phyloP scores from a whole-genome alignment of 2,797 vertebrate species.

The Melanotaenia nigrans region DNA sequence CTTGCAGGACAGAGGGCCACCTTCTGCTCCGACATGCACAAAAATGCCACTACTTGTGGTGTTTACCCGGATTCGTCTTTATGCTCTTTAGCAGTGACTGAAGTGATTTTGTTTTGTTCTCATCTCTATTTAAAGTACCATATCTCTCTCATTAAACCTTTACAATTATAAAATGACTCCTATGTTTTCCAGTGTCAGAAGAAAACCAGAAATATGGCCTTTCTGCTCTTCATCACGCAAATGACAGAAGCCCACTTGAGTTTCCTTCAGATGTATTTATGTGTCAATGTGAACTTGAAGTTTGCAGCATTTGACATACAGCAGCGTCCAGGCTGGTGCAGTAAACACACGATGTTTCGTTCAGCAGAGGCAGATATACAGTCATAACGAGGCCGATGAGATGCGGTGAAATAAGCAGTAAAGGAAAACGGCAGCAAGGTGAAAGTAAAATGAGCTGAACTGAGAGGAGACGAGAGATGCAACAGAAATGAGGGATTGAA shows the following conservation, averaged over 20 bases:
- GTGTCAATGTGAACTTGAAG: neutral
- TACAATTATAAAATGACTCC: neutral
- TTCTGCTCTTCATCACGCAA: neutral
- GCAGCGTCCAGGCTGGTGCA: neutral
- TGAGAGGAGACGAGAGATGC: conserved; percentile 6
- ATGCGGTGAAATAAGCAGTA: neutral
- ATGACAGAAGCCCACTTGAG: neutral
- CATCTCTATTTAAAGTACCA: neutral
- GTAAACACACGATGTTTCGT: neutral
- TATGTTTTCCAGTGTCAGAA: too few relatives aligned
- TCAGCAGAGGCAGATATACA: neutral
- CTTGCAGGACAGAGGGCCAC: too few relatives aligned
- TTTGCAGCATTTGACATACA: neutral
- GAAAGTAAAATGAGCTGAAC: conserved; percentile 13
- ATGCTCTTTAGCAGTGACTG: neutral
- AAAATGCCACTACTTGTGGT: too few relatives aligned
- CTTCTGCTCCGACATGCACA: too few relatives aligned
- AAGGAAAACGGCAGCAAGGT: conserved; percentile 3
- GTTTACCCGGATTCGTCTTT: too few relatives aligned
- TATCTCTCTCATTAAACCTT: neutral
- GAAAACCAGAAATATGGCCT: too few relatives aligned
- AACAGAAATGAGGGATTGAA: neutral
- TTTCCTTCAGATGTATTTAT: neutral
- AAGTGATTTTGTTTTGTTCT: too few relatives aligned
- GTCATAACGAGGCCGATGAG: conserved; percentile 7